Percentiles rank a stretch among this genome's conserved stretches.
Evolutionary conservation across 2,113 vertebrate genomes (phyloP).

Genomic region (Sminthopsis crassicaudata): DNA sequence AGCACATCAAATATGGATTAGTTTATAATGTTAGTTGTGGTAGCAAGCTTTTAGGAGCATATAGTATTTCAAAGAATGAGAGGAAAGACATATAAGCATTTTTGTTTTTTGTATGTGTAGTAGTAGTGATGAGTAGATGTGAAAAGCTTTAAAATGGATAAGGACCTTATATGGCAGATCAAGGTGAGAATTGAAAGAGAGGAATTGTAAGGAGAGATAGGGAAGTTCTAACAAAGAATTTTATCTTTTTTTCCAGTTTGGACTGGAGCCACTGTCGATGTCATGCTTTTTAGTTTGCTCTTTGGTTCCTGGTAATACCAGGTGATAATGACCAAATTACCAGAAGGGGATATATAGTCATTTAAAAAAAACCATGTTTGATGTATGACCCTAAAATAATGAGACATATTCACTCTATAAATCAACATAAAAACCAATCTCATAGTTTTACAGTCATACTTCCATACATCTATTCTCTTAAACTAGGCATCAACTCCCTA

Average conservation of each 20-base stretch:
- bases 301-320: neutral
- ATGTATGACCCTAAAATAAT: neutral
- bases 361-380: neutral
- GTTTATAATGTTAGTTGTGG: fast-evolving
- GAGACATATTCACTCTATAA: neutral
- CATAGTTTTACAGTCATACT: neutral
- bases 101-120: neutral
- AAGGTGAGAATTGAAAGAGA: neutral
- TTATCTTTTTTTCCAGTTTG: neutral
- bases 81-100: neutral
- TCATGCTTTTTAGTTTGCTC: neutral
- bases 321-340: neutral
- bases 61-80: neutral
- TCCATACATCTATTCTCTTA: neutral
- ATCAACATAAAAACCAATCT: neutral
- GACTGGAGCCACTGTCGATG: too few species aligned
- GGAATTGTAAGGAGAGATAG: neutral
- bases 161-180: neutral
- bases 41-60: neutral
- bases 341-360: neutral
- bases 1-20: neutral
- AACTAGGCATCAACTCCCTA: neutral
- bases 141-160: neutral
- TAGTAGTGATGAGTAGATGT: neutral
- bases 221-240: fast-evolving